Percentiles rank a stretch among this genome's conserved stretches.
Conservation (phyloP, 2,113 vertebrate species). For the Elephantulus edwardii region DNA sequence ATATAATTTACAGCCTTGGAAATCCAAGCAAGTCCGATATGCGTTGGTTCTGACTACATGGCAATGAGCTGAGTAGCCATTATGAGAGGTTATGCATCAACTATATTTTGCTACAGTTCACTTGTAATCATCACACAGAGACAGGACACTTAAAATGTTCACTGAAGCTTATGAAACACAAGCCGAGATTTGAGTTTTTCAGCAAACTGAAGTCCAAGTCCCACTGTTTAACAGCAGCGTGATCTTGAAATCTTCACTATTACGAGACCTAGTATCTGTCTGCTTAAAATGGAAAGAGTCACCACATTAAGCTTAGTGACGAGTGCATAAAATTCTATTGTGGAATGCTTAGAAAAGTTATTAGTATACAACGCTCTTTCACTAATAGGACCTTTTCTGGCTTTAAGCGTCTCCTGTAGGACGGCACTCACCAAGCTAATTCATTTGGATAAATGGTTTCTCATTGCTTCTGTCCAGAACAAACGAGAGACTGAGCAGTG, state of each 20-base stretch:
- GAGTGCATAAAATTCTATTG: not conserved
- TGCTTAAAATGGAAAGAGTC: not conserved
- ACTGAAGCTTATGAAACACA: not conserved
- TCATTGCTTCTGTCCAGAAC: slow-evolving; percentile 47
- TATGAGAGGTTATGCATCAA: not conserved
- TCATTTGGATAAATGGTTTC: slow-evolving; percentile 12
- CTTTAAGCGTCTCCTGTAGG: not conserved
- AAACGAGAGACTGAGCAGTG: slow-evolving; percentile 2
- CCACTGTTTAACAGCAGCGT: not conserved
- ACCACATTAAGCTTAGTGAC: not conserved
- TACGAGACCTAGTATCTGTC: not conserved
- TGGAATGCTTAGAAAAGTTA: not conserved
- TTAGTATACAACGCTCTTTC: not conserved
- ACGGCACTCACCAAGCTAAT: not conserved
- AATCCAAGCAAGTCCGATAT: too few species aligned
- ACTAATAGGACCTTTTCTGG: not conserved
- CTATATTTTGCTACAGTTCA: not conserved
- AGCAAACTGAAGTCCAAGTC: not conserved
- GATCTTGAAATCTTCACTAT: not conserved
- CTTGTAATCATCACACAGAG: not conserved
- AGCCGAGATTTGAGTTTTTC: not conserved
- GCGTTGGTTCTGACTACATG: too few species aligned
- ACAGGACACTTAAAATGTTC: not conserved
- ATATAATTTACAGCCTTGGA: too few species aligned
- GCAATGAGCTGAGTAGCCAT: too few species aligned